Base-by-base conservation (phyloP, 1,140 invertebrate genomes). In the Pseudachorutes palmiensis region DNA sequence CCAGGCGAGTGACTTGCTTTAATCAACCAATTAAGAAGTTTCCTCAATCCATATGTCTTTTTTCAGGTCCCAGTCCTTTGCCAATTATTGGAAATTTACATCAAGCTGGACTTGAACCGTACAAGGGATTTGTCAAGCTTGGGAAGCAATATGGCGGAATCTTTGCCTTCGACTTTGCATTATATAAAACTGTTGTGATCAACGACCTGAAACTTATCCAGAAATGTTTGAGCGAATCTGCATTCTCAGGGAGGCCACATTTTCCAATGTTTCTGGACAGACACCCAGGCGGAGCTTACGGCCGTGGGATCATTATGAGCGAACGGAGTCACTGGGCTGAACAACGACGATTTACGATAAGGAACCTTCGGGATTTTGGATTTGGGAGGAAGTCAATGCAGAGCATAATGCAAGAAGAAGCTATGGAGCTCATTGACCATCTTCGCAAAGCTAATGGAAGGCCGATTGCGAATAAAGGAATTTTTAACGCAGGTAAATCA, bases 351-450 rank as follows among this genome's bases (percentile, higher is more conserved):
- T 77, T 77, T 66, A 62, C 73, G 16, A 14, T 77, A 16, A 73
- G 72, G 24, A 66, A 73, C 14, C 68, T 79, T 31, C 65, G 74
- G 48, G 73, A 76, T 61, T 66, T 78, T 49, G 77, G 77, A 33
- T 73, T 79, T 29, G 76, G 78, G n/a, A 76, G 77, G 60, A 68
- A 69, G 1, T 68, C 45, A 16, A 74, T 79, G 60, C 75, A 77
- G 62, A 74, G 74, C 9, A 73, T 72, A 24, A 74, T 79, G 14
- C 72, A 74, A 24, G 74, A 74, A 29, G 76, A 77, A 61, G 29
- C 24, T 61, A 29, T 3, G 30, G 24, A 61, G 5, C 9, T 61
- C 30, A 31, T 30, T 3, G 32, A 36, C 5, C 5, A 5, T 14
- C 19, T 61, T 14, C 29, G 22, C 3, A 61, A 61, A 24, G 24